Evolutionary conservation across 2,797 vertebrate species (phyloP), one percentile per base, ranked within the genome.

Genomic region (Sandelia bainsii): DNA sequence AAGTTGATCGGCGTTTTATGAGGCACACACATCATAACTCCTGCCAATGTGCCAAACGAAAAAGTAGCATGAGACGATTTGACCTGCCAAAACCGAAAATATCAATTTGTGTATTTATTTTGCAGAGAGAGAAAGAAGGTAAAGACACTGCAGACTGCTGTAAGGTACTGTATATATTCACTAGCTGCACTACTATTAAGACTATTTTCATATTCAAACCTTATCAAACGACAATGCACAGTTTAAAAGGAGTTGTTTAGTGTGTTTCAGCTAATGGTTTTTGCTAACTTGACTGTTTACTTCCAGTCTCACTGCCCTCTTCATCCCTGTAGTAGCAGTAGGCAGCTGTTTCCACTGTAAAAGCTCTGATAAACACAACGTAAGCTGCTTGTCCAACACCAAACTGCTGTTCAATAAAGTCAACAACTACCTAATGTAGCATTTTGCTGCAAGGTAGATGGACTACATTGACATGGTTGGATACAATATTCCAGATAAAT

Each of bases 21-120:
- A 66, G 68, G 74, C 61, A 58, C 54, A 52, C 60, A 42, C 9
- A 53, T 20, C 48, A 32, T 6, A 58, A 44, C 17, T 75, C 62
- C 54, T 7, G 77, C 81, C 72, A 84, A 11, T 51, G 45, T 27
- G 73, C 68, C 80, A 69, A 69, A 73, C 40, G 71, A 62, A 87
- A 91, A 76, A 68, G 53, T 60, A 86, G 68, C 68, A 65, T 51
- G 42, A 17, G 48, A 61, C 29, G 39, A 49, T 68, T 40, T 79
- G 78, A 77, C 72, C 70, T 75, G 80, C 80, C 78, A 85, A 77
- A 82, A 70, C 19, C 10, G 25, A 76, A 75, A 75, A 44, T 66
- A 65, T 72, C 22, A 32, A 63, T 46, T 61, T 0, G 49, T 63
- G 53, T 42, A 37, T 22, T 2, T 45, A 44, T 48, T 63, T 67